phyloP scores from a whole-genome alignment of 2,797 vertebrate genomes.

The Hylomyscus alleni region DNA sequence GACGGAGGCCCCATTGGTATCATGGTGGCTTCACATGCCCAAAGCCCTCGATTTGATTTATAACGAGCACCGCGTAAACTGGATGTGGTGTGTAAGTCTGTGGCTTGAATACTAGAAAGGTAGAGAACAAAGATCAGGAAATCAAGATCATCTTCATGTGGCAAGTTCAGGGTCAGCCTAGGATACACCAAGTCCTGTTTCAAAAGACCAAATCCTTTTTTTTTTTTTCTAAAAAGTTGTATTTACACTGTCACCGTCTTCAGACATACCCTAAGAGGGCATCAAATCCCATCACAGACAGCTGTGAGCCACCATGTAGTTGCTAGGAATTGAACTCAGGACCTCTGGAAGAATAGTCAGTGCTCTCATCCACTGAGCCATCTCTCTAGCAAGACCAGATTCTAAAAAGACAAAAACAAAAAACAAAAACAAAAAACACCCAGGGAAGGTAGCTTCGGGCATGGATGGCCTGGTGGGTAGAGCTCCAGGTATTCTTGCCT shows the following conservation, averaged over 20 bases:
- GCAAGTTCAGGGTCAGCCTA: not conserved
- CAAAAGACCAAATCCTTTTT: not conserved
- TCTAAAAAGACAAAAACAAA: not conserved
- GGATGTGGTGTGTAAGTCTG: too few species aligned
- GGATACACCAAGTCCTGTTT: not conserved
- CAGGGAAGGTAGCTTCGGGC: not conserved
- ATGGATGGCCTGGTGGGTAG: not conserved
- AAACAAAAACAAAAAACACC: not conserved
- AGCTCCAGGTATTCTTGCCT: not conserved
- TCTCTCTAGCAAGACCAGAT: not conserved
- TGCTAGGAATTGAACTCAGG: not conserved
- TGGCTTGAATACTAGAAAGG: not conserved
- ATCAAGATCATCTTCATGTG: not conserved
- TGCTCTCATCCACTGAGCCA: not conserved
- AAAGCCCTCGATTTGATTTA: not conserved
- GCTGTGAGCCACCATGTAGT: not conserved
- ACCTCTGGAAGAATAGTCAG: not conserved
- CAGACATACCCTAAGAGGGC: too few species aligned
- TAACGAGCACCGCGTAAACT: not conserved
- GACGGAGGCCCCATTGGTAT: not conserved
- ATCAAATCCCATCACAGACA: too few species aligned
- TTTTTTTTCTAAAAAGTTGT: too few species aligned
- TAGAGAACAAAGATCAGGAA: not conserved
- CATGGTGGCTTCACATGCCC: accelerated
- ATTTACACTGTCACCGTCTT: too few species aligned